These are phyloP conservation scores for Beroe forskalii DNA, from an alignment of 37 sponge, comb jelly and placozoan genomes.

Conservation along the genomic window DNA sequence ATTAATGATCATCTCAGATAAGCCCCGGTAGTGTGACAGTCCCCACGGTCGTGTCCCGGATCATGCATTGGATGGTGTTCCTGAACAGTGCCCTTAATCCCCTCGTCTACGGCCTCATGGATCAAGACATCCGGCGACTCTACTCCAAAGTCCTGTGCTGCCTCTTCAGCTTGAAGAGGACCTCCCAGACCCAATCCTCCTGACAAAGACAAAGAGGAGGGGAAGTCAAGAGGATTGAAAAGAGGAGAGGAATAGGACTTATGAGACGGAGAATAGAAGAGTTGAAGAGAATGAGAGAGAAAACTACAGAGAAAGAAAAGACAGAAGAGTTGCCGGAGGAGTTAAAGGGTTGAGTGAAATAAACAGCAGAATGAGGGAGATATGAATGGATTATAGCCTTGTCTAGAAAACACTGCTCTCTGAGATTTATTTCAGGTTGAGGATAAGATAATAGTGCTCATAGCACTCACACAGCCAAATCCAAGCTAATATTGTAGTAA, in stretches of 20 bases:
- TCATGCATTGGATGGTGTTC: conserved; percentile 58
- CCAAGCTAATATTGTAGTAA: too few relatives aligned
- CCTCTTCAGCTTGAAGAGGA: background rate
- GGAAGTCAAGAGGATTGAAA: background rate
- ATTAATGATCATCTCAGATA: background rate
- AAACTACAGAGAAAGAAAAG: too few relatives aligned
- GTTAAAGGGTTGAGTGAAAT: too few relatives aligned
- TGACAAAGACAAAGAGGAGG: background rate
- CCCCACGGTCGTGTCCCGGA: background rate
- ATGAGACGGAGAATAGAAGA: background rate
- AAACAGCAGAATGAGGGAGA: too few relatives aligned
- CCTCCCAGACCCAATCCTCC: background rate
- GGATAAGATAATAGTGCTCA: too few relatives aligned
- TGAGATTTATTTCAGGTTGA: too few relatives aligned
- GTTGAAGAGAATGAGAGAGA: background rate
- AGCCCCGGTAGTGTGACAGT: background rate
- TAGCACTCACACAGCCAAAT: too few relatives aligned
- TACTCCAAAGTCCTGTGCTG: background rate
- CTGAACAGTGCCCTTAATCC: conserved; percentile 25
- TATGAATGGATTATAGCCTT: too few relatives aligned
- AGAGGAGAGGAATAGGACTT: too few relatives aligned
- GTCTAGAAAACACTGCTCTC: too few relatives aligned
- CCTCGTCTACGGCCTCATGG: conserved; percentile 48
- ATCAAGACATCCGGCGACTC: background rate
- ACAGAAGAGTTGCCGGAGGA: too few relatives aligned